Base-by-base conservation (phyloP, 2,113 vertebrate species). In the Thamnophis sirtalis region DNA sequence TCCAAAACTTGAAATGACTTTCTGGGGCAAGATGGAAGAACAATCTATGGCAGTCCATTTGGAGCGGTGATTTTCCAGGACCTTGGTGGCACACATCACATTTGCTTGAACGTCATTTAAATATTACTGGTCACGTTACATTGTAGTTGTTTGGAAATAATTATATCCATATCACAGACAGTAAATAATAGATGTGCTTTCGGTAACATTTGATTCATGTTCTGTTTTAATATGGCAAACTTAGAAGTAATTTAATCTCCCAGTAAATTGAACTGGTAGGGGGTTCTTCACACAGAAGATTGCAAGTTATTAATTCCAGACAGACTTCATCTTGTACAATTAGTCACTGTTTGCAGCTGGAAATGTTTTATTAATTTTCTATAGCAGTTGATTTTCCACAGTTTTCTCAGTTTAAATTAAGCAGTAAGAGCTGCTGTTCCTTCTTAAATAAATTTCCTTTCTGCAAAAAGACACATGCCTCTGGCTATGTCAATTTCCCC, bases 131-230 rank as follows among this genome's bases (percentile, higher is more conserved):
- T 98, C 98, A 98, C 97, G 97, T 97, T 97, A 98, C 96, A 97
- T 97, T 98, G 97, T 98, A 96, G 98, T 98, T 98, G 97, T 98
- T 98, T 98, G 97, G 97, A 97, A 98, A 98, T 98, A 98, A 98
- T 98, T 98, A 98, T 98, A 99, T 98, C 98, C 98, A 98, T 98
- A 98, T 99, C 98, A 98, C 98, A 98, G 98, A 98, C 98, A 98
- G 98, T 98, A 98, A 99, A 98, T 98, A 98, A 98, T 98, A 99
- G 98, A 98, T 98, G 97, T 97, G 95, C 97, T 96, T 97, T 97
- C 97, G 95, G 97, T 97, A 97, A 98, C 97, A 94, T 97, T 98
- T 97, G 97, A 98, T 98, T 98, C 98, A 98, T 98, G 97, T 98
- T 98, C 98, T 97, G 97, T 98, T 98, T 98, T 98, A 98, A 98